Evolutionary conservation across 2,888 invertebrate genomes (phyloP).

Genomic region (Neoscelio sp.): DNA sequence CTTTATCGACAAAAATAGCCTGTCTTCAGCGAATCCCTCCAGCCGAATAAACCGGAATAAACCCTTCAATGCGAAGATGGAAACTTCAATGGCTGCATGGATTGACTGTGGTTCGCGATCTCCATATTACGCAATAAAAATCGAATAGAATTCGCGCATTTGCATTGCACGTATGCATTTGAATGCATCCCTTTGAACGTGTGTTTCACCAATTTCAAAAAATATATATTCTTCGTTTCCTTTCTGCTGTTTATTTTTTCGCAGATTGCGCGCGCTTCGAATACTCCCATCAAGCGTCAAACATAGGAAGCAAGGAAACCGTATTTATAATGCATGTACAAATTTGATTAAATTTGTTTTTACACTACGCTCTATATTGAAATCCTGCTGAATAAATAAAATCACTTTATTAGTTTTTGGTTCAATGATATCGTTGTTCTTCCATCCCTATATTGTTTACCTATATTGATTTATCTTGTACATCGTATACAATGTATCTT

Average conservation of each 20-base stretch:
- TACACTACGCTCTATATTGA: neutral
- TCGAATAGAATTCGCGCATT: conserved; percentile 57
- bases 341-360: conserved; percentile 45
- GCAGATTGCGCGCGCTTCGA: conserved; percentile 26
- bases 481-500: neutral
- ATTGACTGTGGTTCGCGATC: conserved; percentile 48
- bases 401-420: conserved; percentile 10
- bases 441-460: too few species aligned
- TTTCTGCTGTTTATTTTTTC: conserved; percentile 43
- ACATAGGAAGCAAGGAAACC: conserved; percentile 49
- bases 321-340: conserved; percentile 53
- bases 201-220: conserved; percentile 56
- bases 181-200: conserved; percentile 56
- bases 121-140: conserved; percentile 65
- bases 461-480: too few species aligned
- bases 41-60: conserved; percentile 50
- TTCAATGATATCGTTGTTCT: conserved; percentile 8
- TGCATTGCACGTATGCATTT: conserved; percentile 63
- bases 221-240: conserved; percentile 44
- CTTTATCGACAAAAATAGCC: conserved; percentile 38
- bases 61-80: conserved; percentile 34
- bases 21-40: conserved; percentile 35
- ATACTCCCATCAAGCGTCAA: conserved; percentile 47
- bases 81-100: conserved; percentile 33
- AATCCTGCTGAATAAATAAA: conserved; percentile 30